Evolutionary conservation across 1,140 invertebrate species (phyloP).

Genomic region (Euura lappo): DNA sequence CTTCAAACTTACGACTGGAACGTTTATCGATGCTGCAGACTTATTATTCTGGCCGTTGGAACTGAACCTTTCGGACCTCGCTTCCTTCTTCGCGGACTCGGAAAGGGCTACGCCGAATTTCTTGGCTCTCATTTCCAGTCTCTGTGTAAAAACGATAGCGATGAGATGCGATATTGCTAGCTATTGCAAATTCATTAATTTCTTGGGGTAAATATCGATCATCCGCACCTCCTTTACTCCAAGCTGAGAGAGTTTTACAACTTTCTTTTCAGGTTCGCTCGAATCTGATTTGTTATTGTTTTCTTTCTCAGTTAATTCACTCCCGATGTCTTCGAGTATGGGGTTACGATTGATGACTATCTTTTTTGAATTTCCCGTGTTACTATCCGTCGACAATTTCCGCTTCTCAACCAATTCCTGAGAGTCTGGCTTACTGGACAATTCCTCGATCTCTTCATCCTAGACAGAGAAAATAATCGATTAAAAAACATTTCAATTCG

Average conservation of each 20-base stretch:
- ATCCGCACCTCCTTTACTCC: constrained; percentile 67
- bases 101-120: constrained; percentile 75
- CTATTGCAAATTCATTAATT: background rate
- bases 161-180: background rate
- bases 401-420: constrained; percentile 46
- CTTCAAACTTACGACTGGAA: constrained; percentile 40
- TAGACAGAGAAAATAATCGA: constrained; percentile 22
- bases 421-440: constrained; percentile 50
- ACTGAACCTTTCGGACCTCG: constrained; percentile 70
- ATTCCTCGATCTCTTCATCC: constrained; percentile 58
- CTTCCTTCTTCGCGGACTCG: constrained; percentile 69
- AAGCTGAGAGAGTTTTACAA: constrained; percentile 68
- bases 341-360: constrained; percentile 72
- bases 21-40: constrained; percentile 49
- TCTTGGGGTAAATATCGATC: background rate
- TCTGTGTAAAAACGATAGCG: constrained; percentile 44
- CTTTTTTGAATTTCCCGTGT: constrained; percentile 59
- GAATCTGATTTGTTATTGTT: constrained; percentile 26
- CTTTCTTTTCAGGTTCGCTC: constrained; percentile 54
- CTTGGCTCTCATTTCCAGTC: constrained; percentile 78
- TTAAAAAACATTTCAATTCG: background rate
- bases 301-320: constrained; percentile 37
- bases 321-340: constrained; percentile 58
- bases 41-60: constrained; percentile 45
- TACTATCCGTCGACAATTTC: constrained; percentile 49